Base-by-base conservation (phyloP, 2,113 vertebrate species). In the Xenotilapia flavipinnis region DNA sequence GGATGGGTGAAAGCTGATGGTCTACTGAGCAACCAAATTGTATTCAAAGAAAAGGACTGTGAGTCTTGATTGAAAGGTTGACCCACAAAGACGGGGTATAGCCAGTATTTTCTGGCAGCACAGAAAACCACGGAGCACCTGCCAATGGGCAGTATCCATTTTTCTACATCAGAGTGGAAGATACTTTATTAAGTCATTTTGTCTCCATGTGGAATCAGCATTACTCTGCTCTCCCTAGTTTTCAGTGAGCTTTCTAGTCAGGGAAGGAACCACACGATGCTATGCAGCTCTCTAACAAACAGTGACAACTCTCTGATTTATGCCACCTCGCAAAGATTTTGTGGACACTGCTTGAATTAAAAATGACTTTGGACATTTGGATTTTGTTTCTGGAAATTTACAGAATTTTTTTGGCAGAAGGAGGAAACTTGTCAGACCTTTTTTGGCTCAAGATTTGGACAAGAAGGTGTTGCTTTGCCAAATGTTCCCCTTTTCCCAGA, bases 1-100 rank as follows among this genome's bases (percentile, higher is more conserved):
- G n/a, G 54, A 81, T n/a, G 47, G 42, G 56, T 58, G 79, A 58
- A 87, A 84, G 62, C 83, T 92, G 90, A 90, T 85, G 87, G 87
- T 91, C 90, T 19, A 19, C 83, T 88, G 84, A 92, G 80, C 77
- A 90, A 75, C 56, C 45, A 70, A 77, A 80, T 49, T 75, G 82
- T 77, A 77, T 82, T 79, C 42, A 45, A 73, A 89, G 53, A 81
- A 9, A 3, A 19, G n/a, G 38, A 60, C 33, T 28, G 53, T 28
- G 53, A 75, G 36, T 9, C 47, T 53, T 31, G 31, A 80, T 56
- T 81, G 86, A 87, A 86, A 86, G 14, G 45, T 80, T 45, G 65
- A 83, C 60, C 73, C 40, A 56, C 17, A 26, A 82, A 79, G 53
- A 75, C 9, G 9, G 36, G 65, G 42, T 45, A 42, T 45, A 53